Conservation (phyloP, 2,888 invertebrate genomes). For the Prosopocoilus inquinatus region DNA sequence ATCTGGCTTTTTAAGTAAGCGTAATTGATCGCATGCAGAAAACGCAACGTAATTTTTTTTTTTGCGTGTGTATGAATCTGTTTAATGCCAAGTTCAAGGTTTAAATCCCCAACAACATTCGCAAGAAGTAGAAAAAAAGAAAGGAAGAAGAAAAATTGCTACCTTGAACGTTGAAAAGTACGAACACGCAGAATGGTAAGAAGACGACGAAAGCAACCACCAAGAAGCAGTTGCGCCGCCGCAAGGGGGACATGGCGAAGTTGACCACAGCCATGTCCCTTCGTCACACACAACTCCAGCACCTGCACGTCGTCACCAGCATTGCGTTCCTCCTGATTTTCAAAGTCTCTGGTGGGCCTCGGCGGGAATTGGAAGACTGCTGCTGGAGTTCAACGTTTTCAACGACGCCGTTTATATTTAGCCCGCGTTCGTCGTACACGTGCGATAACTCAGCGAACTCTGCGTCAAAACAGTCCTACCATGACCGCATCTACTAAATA, state of each 20-base stretch:
- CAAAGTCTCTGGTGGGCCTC: neutral
- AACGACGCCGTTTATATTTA: too few species aligned
- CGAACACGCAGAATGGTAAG: constrained; percentile 58
- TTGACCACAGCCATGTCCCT: constrained; percentile 43
- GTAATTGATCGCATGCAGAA: too few species aligned
- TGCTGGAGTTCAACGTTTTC: neutral
- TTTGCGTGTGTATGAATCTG: too few species aligned
- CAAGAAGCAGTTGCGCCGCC: constrained; percentile 59
- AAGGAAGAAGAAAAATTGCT: constrained; percentile 12
- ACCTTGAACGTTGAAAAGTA: constrained; percentile 56
- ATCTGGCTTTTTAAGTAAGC: too few species aligned
- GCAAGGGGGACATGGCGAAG: constrained; percentile 49
- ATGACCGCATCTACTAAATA: too few species aligned
- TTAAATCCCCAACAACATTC: too few species aligned
- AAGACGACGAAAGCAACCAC: constrained; percentile 56
- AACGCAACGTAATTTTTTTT: too few species aligned
- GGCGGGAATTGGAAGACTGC: neutral
- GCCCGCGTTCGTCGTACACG: too few species aligned
- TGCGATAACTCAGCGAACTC: too few species aligned
- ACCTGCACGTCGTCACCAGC: constrained; percentile 9
- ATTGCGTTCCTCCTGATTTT: neutral
- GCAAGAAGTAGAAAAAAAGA: too few species aligned
- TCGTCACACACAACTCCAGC: constrained; percentile 18
- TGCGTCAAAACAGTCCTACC: too few species aligned
- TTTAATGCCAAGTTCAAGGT: too few species aligned